Conservation (phyloP, 2,888 invertebrate species). For the Napeogenes inachia region DNA sequence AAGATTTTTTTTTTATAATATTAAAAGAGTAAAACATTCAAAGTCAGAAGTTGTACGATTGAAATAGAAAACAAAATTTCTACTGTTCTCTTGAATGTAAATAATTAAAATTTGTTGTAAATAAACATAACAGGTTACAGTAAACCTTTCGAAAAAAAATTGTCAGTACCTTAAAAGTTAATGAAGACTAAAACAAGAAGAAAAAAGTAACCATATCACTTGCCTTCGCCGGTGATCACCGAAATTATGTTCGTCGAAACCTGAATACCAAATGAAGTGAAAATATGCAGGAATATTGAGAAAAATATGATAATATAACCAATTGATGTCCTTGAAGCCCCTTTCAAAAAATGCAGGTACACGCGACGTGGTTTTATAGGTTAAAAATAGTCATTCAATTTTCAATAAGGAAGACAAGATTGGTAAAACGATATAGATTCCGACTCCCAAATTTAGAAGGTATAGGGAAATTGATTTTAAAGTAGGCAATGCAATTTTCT, state of each 20-base stretch:
- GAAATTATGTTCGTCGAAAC: slow-evolving; percentile 1
- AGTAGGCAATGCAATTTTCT: slow-evolving; percentile 17
- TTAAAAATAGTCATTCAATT: background rate
- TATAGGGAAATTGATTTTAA: slow-evolving; percentile 18
- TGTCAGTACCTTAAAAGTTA: background rate
- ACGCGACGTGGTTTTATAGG: background rate
- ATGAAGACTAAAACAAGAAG: background rate
- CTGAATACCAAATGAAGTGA: slow-evolving; percentile 5
- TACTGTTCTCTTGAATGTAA: too few species aligned
- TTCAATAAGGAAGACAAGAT: slow-evolving; percentile 4
- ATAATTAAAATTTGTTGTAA: too few species aligned
- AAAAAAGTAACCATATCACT: background rate
- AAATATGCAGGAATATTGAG: background rate
- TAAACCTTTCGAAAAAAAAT: too few species aligned
- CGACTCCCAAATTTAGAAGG: slow-evolving; percentile 11
- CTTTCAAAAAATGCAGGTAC: background rate
- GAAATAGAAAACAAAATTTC: too few species aligned
- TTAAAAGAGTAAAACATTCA: too few species aligned
- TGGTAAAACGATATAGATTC: background rate
- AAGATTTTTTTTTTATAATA: too few species aligned
- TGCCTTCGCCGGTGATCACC: too few species aligned
- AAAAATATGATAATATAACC: background rate
- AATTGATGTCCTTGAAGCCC: background rate
- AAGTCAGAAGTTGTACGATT: too few species aligned
- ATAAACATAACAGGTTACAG: too few species aligned